Evolutionary conservation across 2,113 vertebrate genomes (phyloP), one percentile per base, ranked within the genome.

Genomic region (Malurus alboscapulatus): DNA sequence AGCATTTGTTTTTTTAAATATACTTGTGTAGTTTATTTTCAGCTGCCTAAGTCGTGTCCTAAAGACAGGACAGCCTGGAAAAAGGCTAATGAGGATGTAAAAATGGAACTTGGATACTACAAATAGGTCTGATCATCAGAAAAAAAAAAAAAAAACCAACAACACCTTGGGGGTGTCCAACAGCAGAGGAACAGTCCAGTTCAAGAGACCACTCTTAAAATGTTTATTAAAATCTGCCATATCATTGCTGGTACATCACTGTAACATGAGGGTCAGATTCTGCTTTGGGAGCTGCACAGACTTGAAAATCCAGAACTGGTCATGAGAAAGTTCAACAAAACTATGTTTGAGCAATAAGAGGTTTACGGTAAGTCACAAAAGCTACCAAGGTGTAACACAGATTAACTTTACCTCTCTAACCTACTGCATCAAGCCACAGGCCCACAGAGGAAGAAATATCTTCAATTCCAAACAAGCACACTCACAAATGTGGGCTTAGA

Each of bases 391-490:
- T 87, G 67, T 71, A 73, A 81, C 30, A 48, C 17, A 51, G 71
- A 76, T 81, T 78, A 74, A 63, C 51, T 86, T 94, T 40, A 77
- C 44, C 72, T 88, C 44, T 87, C 90, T 90, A 90, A 79, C 19
- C 48, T 91, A 90, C 17, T 75, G 59, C 83, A 86, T 44, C 74
- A 76, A 69, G 54, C 51, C 74, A 76, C 14, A 2, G 55, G 47
- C 54, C 53, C 62, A 61, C 61, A 69, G 51, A 85, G 91, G 48
- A 67, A 66, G n/a, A 55, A 83, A 27, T 85, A 48, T 47, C 82
- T 86, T 92, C 75, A 36, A n/a, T 53, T 84, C 75, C 79, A 95
- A 94, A 76, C 30, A 93, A 75, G n/a, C 24, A 71, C 4, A 6
- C 58, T 72, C 66, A 72, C 61, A 79, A 76, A 76, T 24, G 57